Conservation (phyloP, 2,888 invertebrate species). For the Amblyjoppa fuscipennis region DNA sequence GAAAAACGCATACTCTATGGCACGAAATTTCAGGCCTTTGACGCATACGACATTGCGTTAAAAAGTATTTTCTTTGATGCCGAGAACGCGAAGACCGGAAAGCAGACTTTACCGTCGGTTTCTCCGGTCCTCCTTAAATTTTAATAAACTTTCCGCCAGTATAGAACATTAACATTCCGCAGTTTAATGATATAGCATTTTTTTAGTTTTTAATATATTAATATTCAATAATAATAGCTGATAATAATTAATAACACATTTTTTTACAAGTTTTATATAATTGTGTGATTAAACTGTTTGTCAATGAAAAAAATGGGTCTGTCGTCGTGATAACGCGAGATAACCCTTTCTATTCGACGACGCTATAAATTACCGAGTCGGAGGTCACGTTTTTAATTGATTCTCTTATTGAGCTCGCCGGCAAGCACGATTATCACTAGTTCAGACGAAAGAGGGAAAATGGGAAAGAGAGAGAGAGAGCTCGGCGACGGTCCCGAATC, state of each 20-base stretch:
- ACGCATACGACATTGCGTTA: conserved; percentile 35
- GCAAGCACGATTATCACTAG: conserved; percentile 36
- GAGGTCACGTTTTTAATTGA: conserved; percentile 73
- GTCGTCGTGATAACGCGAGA: conserved; percentile 50
- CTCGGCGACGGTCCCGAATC: conserved; percentile 68
- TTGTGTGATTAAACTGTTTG: neutral
- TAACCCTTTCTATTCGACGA: conserved; percentile 57
- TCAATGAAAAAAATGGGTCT: neutral
- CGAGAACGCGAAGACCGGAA: conserved; percentile 4
- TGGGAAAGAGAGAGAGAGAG: neutral
- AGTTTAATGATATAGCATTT: no score
- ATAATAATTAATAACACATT: neutral
- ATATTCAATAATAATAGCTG: no score
- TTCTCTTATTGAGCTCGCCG: conserved; percentile 68
- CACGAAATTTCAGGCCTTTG: conserved; percentile 42
- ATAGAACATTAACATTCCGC: neutral
- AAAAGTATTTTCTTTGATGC: conserved; percentile 24
- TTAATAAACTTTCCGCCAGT: neutral
- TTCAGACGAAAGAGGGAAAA: conserved; percentile 7
- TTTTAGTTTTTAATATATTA: no score
- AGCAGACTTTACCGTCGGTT: neutral
- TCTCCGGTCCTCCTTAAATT: neutral
- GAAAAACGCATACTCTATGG: conserved; percentile 4
- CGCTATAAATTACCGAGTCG: conserved; percentile 66
- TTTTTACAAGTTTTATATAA: neutral